phyloP scores from a whole-genome alignment of 2,113 vertebrate genomes.

The Chunga burmeisteri region DNA sequence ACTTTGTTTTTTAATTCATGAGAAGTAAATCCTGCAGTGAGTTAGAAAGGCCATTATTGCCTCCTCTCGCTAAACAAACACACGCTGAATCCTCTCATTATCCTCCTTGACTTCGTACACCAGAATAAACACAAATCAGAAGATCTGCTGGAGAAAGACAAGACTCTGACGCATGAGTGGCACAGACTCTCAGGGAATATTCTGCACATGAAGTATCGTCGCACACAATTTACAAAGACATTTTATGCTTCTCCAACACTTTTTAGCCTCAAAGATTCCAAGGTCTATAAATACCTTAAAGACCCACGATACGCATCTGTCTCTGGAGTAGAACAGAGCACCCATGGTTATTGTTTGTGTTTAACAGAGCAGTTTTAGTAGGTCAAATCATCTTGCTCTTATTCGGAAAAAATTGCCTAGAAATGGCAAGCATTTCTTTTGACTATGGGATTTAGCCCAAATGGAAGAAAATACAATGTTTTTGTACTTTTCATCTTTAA shows the following conservation, averaged over 20 bases:
- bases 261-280: constrained; percentile 44
- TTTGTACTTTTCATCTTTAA: background rate
- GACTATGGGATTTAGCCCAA: background rate
- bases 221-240: constrained; percentile 24
- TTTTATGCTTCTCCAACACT: constrained; percentile 51
- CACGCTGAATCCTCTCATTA: constrained; percentile 35
- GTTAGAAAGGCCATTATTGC: constrained; percentile 38
- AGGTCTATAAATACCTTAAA: constrained; percentile 55
- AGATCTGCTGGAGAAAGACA: constrained; percentile 19
- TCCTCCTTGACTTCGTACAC: constrained; percentile 18
- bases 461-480: background rate
- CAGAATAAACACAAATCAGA: constrained; percentile 31
- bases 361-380: constrained; percentile 50
- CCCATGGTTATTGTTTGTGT: constrained; percentile 58
- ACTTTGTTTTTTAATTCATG: constrained; percentile 56
- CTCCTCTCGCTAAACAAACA: constrained; percentile 51
- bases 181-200: background rate
- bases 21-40: constrained; percentile 57
- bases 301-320: background rate
- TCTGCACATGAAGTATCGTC: background rate
- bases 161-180: background rate
- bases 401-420: background rate
- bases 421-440: background rate
- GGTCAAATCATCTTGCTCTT: constrained; percentile 52
- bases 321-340: constrained; percentile 28